Base-by-base conservation (phyloP, 2,113 vertebrate genomes). In the Catharus bicknelli region DNA sequence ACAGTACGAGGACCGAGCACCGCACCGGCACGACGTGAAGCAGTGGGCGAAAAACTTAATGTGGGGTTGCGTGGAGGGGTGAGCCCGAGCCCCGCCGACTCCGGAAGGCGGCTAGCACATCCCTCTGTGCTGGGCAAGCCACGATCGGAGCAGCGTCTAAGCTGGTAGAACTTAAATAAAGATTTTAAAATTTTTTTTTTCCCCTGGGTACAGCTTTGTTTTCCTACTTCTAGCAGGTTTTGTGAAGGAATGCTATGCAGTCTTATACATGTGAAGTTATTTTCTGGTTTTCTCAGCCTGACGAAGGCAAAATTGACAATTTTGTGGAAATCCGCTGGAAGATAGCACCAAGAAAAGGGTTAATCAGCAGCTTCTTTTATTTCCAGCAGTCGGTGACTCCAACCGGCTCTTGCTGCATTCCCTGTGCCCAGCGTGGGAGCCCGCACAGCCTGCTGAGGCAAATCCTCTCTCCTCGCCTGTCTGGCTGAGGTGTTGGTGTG, bases 321-420 rank as follows among this genome's bases (percentile, higher is more conserved):
- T 54, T 90, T 50, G 43, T 50, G 89, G 47, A 73, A 93, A 79
- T 81, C 57, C 34, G 7, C n/a, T n/a, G 34, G 86, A 73, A 81
- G 81, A 36, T 32, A 40, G 23, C 16, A 12, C 13, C 8, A 27
- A 55, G 63, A 63, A 74, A 87, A 59, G 13, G 27, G 64, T 82
- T 69, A 57, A 73, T 19, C 5, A 63, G 63, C 79, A 45, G 76
- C 22, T 36, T 2, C 40, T 67, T 82, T 84, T 50, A 58, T 53
- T 91, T 38, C 74, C 74, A 86, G 86, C 86, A 80, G 81, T 80
- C 63, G 5, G 90, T 73, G 88, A 78, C 86, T 91, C 40, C 54
- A 75, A 96, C 25, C 5, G 16, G 90, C 92, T 93, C 94, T 91
- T 92, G 95, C 97, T 88, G 95, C 95, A 92, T 96, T 95, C 26